Evolutionary conservation across 2,888 invertebrate genomes (phyloP), one percentile per base, ranked within the genome.

Genomic region (Druceiella hillmani): DNA sequence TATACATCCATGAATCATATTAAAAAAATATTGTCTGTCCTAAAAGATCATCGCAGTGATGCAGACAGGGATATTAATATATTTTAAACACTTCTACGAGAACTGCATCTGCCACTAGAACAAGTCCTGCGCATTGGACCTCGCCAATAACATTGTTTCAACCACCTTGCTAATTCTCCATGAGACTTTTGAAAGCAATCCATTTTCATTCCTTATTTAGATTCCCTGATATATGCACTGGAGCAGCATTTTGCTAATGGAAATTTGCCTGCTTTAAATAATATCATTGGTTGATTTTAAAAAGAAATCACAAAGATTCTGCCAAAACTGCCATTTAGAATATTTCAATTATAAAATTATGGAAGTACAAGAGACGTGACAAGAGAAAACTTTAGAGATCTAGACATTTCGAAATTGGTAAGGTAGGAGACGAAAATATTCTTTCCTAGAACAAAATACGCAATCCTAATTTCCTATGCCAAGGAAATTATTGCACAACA

Each of bases 401-500:
- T 22, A 12, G 24, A 20, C 20, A 5, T 33, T 33, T 13, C 24
- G 3, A 25, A 33, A 13, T 22, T 33, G 4, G 12, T 33, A 22
- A 33, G n/a, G n/a, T n/a, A 33, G 15, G 34, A 13, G 26, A 38
- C 34, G 14, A 9, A 25, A 9, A 28, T 30, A 30, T 30, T 35
- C 16, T 35, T 35, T 28, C 37, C 37, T 26, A 26, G 25, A 24
- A 37, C 37, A 9, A 37, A 24, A 37, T 31, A n/a, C 26, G 30
- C 30, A 10, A 37, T 37, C 15, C 9, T 37, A 27, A 31, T 37
- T 37, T 37, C 37, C 24, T 36, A 29, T 26, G 15, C 38, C 31
- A 31, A 38, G 20, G n/a, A n/a, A n/a, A n/a, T n/a, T 33, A 31
- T 22, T 38, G 38, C 30, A 38, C 38, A 33, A 38, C 28, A 33